Evolutionary conservation across 2,888 invertebrate genomes (phyloP).

Genomic region (Nezara viridula): DNA sequence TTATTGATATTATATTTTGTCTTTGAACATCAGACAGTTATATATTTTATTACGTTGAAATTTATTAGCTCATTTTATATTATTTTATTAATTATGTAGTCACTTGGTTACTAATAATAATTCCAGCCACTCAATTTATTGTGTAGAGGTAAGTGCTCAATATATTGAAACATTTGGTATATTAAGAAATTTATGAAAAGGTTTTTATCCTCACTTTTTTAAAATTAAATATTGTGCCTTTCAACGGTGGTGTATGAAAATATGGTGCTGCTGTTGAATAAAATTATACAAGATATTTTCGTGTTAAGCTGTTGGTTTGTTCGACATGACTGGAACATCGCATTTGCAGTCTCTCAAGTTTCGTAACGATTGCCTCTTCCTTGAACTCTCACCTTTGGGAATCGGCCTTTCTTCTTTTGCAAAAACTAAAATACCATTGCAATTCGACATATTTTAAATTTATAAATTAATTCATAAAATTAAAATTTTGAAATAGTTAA

Average conservation of each 20-base stretch:
- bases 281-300: neutral
- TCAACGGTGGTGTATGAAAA: neutral
- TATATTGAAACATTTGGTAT: too few species aligned
- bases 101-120: too few species aligned
- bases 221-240: too few species aligned
- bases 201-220: too few species aligned
- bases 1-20: too few species aligned
- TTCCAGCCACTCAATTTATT: too few species aligned
- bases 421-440: neutral
- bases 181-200: too few species aligned
- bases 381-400: conserved; percentile 16
- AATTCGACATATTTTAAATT: neutral
- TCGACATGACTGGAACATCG: conserved; percentile 14
- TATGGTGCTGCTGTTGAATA: neutral
- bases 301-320: neutral
- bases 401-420: conserved; percentile 23
- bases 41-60: too few species aligned
- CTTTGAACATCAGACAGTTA: too few species aligned
- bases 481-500: neutral
- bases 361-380: neutral
- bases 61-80: too few species aligned
- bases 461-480: neutral
- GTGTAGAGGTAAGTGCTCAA: too few species aligned
- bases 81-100: too few species aligned
- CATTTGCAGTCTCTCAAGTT: neutral